Conservation (phyloP, 1,140 invertebrate species). For the Drosophila nikananu region DNA sequence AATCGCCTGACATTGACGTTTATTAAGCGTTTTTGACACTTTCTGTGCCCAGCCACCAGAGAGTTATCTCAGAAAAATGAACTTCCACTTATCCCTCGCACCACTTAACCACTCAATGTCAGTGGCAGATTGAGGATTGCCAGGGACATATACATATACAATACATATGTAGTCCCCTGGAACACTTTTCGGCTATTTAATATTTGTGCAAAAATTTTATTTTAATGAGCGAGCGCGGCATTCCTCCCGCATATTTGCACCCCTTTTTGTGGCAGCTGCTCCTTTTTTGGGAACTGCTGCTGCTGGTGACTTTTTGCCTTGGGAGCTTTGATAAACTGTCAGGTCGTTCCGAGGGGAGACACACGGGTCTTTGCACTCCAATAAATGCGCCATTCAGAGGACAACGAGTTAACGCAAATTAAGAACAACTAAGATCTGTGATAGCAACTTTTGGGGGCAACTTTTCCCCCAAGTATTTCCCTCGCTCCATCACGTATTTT, state of each 20-base stretch:
- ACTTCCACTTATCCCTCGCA: slow-evolving; percentile 36
- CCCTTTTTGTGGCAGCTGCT: slow-evolving; percentile 55
- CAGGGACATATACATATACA: slow-evolving; percentile 28
- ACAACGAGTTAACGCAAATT: slow-evolving; percentile 25
- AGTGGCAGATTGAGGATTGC: slow-evolving; percentile 63
- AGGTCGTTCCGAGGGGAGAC: slow-evolving; percentile 28
- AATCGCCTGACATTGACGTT: slow-evolving; percentile 81
- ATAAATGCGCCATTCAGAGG: slow-evolving; percentile 4
- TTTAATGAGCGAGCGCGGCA: slow-evolving; percentile 70
- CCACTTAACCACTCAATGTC: slow-evolving; percentile 79
- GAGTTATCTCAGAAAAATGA: slow-evolving; percentile 66
- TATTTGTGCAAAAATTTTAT: slow-evolving; percentile 79
- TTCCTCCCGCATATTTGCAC: slow-evolving; percentile 31
- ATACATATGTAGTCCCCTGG: slow-evolving; percentile 6
- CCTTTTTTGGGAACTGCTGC: slow-evolving; percentile 33
- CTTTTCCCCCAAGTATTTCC: slow-evolving; percentile 7
- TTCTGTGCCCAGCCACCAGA: slow-evolving; percentile 60
- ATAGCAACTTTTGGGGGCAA: slow-evolving; percentile 9
- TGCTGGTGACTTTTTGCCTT: slow-evolving; percentile 49
- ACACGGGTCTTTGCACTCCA: slow-evolving; percentile 30
- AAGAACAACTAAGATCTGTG: slow-evolving; percentile 23
- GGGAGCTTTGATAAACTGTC: slow-evolving; percentile 73
- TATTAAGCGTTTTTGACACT: slow-evolving; percentile 84
- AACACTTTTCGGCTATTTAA: slow-evolving; percentile 71
- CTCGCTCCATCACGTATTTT: slow-evolving; percentile 56